Evolutionary conservation across 2,113 vertebrate genomes (phyloP).

Genomic region (Tachysurus vachellii): DNA sequence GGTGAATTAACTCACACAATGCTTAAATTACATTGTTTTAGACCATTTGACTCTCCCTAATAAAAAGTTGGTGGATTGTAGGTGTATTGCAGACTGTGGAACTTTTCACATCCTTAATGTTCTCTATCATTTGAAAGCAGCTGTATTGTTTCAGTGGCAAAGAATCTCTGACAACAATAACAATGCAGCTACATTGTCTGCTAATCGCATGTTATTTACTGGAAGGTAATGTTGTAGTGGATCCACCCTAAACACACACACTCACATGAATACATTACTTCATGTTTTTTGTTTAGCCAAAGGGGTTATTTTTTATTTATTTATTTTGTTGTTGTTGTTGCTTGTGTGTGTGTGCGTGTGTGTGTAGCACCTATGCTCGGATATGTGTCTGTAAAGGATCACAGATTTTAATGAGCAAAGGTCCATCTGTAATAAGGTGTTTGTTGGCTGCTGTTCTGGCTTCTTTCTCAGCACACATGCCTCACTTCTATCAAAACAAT

Average conservation of each 20-base stretch:
- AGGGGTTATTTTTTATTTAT: background rate
- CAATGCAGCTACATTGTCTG: slow-evolving; percentile 29
- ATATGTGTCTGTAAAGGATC: slow-evolving; percentile 4
- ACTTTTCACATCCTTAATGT: background rate
- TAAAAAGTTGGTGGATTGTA: background rate
- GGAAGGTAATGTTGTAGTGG: background rate
- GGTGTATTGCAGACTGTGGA: slow-evolving; percentile 11
- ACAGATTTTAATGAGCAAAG: slow-evolving; percentile 46
- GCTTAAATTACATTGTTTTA: slow-evolving; percentile 56
- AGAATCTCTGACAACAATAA: slow-evolving; percentile 17
- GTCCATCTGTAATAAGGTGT: slow-evolving; percentile 49
- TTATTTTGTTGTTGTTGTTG: background rate
- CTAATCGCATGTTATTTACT: slow-evolving; percentile 22
- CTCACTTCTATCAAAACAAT: slow-evolving; percentile 55
- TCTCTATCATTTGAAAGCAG: slow-evolving; percentile 12
- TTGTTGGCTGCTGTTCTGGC: slow-evolving; percentile 40
- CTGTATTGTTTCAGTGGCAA: slow-evolving; percentile 1
- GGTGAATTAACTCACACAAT: slow-evolving; percentile 57
- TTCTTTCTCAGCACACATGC: slow-evolving; percentile 52
- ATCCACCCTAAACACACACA: background rate
- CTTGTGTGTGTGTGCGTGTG: background rate
- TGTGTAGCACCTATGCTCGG: slow-evolving; percentile 1
- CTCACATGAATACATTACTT: background rate
- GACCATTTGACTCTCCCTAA: slow-evolving; percentile 33
- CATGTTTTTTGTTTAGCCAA: background rate